Percentiles rank a stretch among this genome's conserved stretches.
Conservation (phyloP, 1,140 invertebrate genomes). For the Orchesella cincta region DNA sequence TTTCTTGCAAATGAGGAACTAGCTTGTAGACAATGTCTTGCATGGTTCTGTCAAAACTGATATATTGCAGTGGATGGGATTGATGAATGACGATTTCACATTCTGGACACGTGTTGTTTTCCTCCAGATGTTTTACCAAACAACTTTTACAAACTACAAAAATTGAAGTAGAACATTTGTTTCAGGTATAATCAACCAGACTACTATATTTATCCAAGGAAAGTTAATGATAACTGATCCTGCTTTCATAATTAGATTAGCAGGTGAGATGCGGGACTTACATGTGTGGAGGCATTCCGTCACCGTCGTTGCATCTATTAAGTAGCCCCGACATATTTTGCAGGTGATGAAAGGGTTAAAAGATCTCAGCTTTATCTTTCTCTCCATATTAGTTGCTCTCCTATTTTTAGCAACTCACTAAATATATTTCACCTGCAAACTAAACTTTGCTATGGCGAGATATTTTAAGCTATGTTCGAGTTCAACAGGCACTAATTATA, state of each 20-base stretch:
- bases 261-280: slow-evolving; percentile 60
- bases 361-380: slow-evolving; percentile 84
- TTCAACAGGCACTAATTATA: no score
- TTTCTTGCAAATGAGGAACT: slow-evolving; percentile 86
- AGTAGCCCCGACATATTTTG: slow-evolving; percentile 92
- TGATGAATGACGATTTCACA: slow-evolving; percentile 97
- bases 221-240: not conserved
- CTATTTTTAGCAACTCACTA: no score
- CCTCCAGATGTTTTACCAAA: slow-evolving; percentile 93
- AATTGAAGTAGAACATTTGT: not conserved
- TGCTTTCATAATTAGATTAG: not conserved
- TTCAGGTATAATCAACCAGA: not conserved
- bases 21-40: slow-evolving; percentile 98
- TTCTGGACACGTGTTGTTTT: slow-evolving; percentile 95
- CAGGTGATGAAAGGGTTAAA: slow-evolving; percentile 92
- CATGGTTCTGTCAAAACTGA: slow-evolving; percentile 96
- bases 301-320: slow-evolving; percentile 95
- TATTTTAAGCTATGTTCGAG: no score
- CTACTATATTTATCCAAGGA: not conserved
- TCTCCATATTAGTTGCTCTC: slow-evolving; percentile 65
- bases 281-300: slow-evolving; percentile 97
- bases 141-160: slow-evolving; percentile 94
- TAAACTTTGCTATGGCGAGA: no score
- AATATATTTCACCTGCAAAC: no score
- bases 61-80: slow-evolving; percentile 93